A percentile compares a stretch with the other conserved stretches of the same genome.
Evolutionary conservation across 2,113 vertebrate genomes (phyloP).

Genomic region (Apodemus sylvaticus): DNA sequence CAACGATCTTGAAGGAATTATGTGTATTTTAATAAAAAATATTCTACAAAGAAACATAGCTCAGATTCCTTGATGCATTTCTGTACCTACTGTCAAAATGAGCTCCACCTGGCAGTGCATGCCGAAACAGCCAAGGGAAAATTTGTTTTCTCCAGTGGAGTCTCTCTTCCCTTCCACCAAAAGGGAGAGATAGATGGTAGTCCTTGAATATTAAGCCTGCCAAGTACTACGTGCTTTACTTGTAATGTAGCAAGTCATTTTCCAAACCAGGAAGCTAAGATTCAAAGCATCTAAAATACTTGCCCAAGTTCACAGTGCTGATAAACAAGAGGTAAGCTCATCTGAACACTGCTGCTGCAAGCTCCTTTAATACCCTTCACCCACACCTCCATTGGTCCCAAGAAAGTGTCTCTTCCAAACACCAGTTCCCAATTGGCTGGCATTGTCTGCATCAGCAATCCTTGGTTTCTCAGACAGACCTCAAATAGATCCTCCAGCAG

Average conservation of each 20-base stretch:
- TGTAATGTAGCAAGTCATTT: background rate
- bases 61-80: constrained; percentile 54
- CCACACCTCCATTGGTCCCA: no score
- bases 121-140: background rate
- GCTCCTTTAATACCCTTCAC: no score
- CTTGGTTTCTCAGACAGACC: no score
- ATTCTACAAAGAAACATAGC: constrained; percentile 33
- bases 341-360: no score
- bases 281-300: background rate
- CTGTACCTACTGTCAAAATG: constrained; percentile 10
- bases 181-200: background rate
- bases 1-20: constrained; percentile 34
- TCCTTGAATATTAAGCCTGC: background rate
- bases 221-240: background rate
- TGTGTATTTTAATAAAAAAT: constrained; percentile 62
- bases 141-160: background rate
- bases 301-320: background rate
- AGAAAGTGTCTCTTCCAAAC: no score
- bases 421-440: no score
- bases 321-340: background rate
- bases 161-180: background rate
- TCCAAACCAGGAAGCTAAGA: background rate
- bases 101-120: background rate
- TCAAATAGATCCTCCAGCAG: no score
- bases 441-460: no score